A percentile compares a stretch with the other conserved stretches of the same genome.
These are phyloP conservation scores for Cosmia pyralina DNA, from an alignment of 2,888 invertebrate genomes.

Conservation along the genomic window DNA sequence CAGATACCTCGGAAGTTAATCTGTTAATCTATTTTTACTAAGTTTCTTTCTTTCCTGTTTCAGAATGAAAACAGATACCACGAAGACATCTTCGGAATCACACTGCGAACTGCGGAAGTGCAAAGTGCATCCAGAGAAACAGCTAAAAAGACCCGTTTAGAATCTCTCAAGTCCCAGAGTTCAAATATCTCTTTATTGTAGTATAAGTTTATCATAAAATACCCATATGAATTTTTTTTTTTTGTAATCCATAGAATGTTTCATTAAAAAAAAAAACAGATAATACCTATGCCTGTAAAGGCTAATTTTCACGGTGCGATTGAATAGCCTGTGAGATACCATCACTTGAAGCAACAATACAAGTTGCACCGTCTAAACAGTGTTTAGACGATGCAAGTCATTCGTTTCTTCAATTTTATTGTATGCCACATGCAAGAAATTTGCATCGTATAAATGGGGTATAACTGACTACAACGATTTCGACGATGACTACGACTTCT, in stretches of 20 bases:
- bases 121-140: slow-evolving; percentile 95
- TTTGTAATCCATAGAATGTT: background rate
- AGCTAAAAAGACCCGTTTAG: slow-evolving; percentile 90
- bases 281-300: too few species aligned
- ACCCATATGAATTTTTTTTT: background rate
- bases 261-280: background rate
- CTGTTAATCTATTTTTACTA: background rate
- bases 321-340: background rate
- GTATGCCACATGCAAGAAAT: background rate
- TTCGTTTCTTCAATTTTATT: background rate
- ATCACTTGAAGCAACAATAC: background rate
- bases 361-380: background rate
- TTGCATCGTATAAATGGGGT: too few species aligned
- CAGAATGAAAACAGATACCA: slow-evolving; percentile 98
- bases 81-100: slow-evolving; percentile 98
- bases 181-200: slow-evolving; percentile 41
- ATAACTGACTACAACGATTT: too few species aligned
- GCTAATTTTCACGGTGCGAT: background rate
- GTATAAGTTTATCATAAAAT: slow-evolving; percentile 5
- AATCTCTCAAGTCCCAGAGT: slow-evolving; percentile 74
- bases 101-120: slow-evolving; percentile 96
- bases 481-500: too few species aligned
- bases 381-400: background rate
- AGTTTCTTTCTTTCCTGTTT: slow-evolving; percentile 56
- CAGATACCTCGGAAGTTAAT: background rate